Evolutionary conservation across 2,113 vertebrate species (phyloP).

Genomic region (Trematocara marginatum): DNA sequence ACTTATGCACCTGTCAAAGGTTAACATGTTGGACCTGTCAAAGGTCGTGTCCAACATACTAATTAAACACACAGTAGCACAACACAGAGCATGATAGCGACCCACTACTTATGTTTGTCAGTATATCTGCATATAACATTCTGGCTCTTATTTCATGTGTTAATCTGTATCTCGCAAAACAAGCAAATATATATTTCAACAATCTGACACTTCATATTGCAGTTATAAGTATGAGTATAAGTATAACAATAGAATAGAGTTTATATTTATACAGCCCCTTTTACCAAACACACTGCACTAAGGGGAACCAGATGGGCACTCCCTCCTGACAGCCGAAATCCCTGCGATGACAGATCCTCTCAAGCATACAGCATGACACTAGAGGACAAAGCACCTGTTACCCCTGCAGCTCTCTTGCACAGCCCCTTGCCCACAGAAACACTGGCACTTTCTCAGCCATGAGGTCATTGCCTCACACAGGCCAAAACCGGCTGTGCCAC

Average conservation of each 20-base stretch:
- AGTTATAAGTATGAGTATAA: background rate
- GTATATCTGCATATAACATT: background rate
- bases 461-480: constrained; percentile 48
- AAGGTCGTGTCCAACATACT: constrained; percentile 26
- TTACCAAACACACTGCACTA: background rate
- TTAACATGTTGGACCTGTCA: constrained; percentile 17
- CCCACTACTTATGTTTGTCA: background rate
- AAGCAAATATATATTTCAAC: background rate
- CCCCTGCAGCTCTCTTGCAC: constrained; percentile 13
- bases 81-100: background rate
- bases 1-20: constrained; percentile 37
- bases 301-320: constrained; percentile 59
- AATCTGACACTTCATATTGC: background rate
- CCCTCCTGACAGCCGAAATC: constrained; percentile 30
- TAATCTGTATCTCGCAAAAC: background rate
- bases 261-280: background rate
- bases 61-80: constrained; percentile 31
- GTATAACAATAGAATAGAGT: background rate
- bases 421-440: constrained; percentile 10
- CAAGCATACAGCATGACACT: constrained; percentile 56
- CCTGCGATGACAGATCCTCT: constrained; percentile 50
- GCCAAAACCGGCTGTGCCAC: constrained; percentile 41
- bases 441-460: constrained; percentile 46
- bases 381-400: constrained; percentile 71
- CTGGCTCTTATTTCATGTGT: constrained; percentile 8